Base-by-base conservation (phyloP, 2,797 vertebrate genomes). In the Lithobates pipiens region DNA sequence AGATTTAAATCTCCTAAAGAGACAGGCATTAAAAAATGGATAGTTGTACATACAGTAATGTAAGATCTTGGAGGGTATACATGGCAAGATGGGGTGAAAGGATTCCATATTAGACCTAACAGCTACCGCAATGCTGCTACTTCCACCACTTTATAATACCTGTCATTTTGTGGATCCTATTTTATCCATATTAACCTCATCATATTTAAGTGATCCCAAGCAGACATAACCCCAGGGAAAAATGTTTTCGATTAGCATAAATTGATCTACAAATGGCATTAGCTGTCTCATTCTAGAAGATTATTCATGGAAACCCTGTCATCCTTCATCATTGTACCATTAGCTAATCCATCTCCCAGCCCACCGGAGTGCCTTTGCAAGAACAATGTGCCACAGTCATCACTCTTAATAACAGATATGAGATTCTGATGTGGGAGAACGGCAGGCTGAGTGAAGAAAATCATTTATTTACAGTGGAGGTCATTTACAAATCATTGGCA, bases 231-330 rank as follows among this genome's bases (percentile, higher is more conserved):
- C 69, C 29, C 74, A 46, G 23, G 36, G 25, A 74, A 83, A 83
- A 75, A 82, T 39, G 80, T 42, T 74, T 79, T 68, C 61, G 74
- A 73, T 83, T 83, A 86, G 69, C 80, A 82, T 86, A 86, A 78
- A 86, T 82, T 77, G 85, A 86, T 86, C 80, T 76, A 77, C 57
- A 86, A 83, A 86, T 86, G 80, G 80, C 85, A 83, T 86, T 86
- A 86, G 85, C 68, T 82, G 85, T 83, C 85, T 83, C 27, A 83
- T 83, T 77, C 80, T 29, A 57, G 32, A 78, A 86, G 54, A 86
- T 86, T 86, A 83, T 86, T 86, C 85, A 86, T 86, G 76, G 75
- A 86, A 77, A 69, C 80, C 65, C 80, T 86, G 85, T 86, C 80
- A 86, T 83, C 85, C 82, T 83, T 86, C 85, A 86, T 83, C 80